Evolutionary conservation across 2,888 invertebrate species (phyloP).

Genomic region (Prosopocoilus inquinatus): DNA sequence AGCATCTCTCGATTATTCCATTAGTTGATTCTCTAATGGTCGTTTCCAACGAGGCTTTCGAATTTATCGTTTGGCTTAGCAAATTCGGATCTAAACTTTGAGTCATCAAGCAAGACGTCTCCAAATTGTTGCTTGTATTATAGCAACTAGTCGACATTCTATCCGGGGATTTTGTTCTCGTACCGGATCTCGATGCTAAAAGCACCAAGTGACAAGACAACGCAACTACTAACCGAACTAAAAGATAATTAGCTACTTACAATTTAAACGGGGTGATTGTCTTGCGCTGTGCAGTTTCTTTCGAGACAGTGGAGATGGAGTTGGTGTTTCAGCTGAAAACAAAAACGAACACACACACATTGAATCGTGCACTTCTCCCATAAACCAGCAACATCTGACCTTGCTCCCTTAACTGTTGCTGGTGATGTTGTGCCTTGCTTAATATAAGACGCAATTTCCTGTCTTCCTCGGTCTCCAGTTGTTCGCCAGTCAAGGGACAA

Average conservation of each 20-base stretch:
- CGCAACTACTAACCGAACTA: constrained; percentile 4
- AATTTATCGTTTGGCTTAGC: constrained; percentile 49
- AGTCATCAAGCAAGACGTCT: constrained; percentile 54
- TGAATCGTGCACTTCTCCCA: not conserved
- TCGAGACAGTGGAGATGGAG: constrained; percentile 52
- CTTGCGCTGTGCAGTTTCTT: constrained; percentile 53
- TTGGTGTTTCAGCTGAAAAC: constrained; percentile 41
- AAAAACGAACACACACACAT: constrained; percentile 3
- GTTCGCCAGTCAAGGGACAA: constrained; percentile 81
- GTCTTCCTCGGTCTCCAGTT: constrained; percentile 81
- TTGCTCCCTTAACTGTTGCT: constrained; percentile 77
- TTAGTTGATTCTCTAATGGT: constrained; percentile 18
- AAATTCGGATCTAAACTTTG: constrained; percentile 63
- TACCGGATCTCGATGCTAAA: constrained; percentile 49
- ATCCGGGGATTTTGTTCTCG: constrained; percentile 64
- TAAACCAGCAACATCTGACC: constrained; percentile 21
- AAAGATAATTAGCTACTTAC: constrained; percentile 46
- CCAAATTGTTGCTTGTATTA: constrained; percentile 36
- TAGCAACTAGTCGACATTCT: constrained; percentile 73
- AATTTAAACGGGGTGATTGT: constrained; percentile 51
- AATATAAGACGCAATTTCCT: constrained; percentile 81
- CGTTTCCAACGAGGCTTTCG: constrained; percentile 33
- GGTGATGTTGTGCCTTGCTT: constrained; percentile 89
- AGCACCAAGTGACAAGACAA: not conserved
- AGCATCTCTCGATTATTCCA: constrained; percentile 36